A percentile compares a stretch with the other conserved stretches of the same genome.
Evolutionary conservation across 2,797 vertebrate species (phyloP).

Genomic region (Mycteria americana): DNA sequence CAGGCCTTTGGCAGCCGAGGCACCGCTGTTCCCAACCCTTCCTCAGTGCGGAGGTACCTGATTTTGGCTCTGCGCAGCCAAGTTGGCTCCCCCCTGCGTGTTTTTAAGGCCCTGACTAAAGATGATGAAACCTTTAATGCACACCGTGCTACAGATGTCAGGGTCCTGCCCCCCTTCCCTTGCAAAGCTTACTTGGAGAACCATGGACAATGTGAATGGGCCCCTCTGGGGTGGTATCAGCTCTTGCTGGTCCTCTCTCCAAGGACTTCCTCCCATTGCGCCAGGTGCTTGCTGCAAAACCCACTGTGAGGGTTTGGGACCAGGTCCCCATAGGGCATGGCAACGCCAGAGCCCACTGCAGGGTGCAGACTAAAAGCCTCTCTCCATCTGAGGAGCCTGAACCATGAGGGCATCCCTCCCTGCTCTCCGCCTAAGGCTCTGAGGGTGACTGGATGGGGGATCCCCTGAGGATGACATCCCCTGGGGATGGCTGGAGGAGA

Average conservation of each 20-base stretch:
- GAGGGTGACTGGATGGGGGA: background rate
- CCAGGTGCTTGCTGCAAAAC: background rate
- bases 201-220: fast-evolving
- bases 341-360: background rate
- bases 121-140: background rate
- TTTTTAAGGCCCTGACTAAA: background rate
- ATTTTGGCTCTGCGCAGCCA: background rate
- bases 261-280: background rate
- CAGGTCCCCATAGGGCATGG: background rate
- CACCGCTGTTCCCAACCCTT: background rate
- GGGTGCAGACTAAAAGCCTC: background rate
- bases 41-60: background rate
- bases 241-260: background rate
- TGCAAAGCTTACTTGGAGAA: background rate
- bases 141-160: background rate
- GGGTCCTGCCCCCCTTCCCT: background rate
- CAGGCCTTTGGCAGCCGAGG: background rate
- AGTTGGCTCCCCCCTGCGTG: too few relatives aligned
- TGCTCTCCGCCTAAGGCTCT: background rate
- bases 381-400: background rate
- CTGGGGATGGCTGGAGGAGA: background rate
- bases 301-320: background rate
- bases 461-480: background rate
- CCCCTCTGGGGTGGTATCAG: background rate
- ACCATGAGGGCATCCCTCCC: background rate